Evolutionary conservation across 1,140 invertebrate species (phyloP), one percentile per base, ranked within the genome.

Genomic region (Delia radicum): DNA sequence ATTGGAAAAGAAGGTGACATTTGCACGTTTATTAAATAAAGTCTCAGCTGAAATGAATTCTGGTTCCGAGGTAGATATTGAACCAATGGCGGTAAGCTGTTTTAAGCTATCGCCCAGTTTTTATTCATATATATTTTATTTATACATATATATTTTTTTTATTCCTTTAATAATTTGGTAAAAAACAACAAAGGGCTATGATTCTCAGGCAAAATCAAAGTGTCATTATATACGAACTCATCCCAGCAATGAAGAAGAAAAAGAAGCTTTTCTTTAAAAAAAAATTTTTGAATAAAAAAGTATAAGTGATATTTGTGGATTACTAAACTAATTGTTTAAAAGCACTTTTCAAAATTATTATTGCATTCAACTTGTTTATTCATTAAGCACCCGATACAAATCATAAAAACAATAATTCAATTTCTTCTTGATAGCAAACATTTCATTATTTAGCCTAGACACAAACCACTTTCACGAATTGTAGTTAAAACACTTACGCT

Each of bases 1-100:
- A 80, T 83, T 92, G 69, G 92, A 93, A 79, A 93, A 93, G 84
- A 92, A 93, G 85, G 92, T 94, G 0, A 93, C 92, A 1, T 94
- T 94, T 81, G 92, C 92, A 7, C 88, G 92, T 77, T 83, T 94
- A 29, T 84, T 93, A 26, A 92, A 91, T 79, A 92, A 91, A 87
- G 91, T 93, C 3, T 92, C 91, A 21, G 91, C 91, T 21, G 92
- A 93, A 87, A 92, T 92, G 90, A 91, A 90, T 77, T 91, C 90
- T 13, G 91, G 91, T 28, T 91, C 91, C 0, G 91, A 92, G 65
- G 65, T 69, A 69, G 77, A 78, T 90, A 61, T 90, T 31, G 75
- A 65, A 31, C 48, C 76, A 55, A 76, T 78, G 65, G 65, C 63
- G 75, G 75, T 76, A 63, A 76, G 71, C 73, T 65, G 8, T 55